Evolutionary conservation across 2,888 invertebrate species (phyloP).

Genomic region (Synanthedon andrenaeformis): DNA sequence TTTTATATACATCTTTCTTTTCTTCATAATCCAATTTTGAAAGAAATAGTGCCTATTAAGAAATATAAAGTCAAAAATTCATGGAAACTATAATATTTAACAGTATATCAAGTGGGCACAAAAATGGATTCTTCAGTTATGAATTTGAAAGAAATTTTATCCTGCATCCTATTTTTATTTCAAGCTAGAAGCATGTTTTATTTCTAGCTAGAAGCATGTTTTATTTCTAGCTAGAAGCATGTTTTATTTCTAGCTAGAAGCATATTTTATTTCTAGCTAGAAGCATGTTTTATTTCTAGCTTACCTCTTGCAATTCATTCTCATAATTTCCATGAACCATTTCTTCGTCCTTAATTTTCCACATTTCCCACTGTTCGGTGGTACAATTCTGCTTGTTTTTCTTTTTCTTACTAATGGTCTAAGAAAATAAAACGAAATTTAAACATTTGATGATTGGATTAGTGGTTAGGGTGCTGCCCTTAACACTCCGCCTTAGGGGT

Average conservation of each 20-base stretch:
- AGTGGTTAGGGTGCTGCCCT: background rate
- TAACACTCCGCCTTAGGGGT: no score
- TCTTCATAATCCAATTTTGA: conserved; percentile 81
- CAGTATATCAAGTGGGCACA: no score
- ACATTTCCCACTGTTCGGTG: conserved; percentile 77
- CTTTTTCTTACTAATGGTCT: conserved; percentile 50
- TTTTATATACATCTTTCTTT: conserved; percentile 67
- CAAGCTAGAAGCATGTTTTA: no score
- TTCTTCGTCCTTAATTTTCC: conserved; percentile 79
- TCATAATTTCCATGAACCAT: conserved; percentile 73
- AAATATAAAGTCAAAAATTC: background rate
- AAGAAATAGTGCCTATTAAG: conserved; percentile 73
- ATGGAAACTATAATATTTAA: background rate
- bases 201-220: no score
- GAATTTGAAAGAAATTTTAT: no score
- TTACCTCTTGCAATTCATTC: conserved; percentile 73
- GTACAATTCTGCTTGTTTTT: conserved; percentile 47
- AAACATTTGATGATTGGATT: background rate
- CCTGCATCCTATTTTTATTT: no score
- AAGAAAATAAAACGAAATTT: conserved; percentile 3
- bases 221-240: no score
- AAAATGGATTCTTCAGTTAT: no score
- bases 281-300: no score
- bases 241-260: no score
- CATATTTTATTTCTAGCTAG: no score